Conservation (phyloP, 1,140 invertebrate genomes). For the Luehdorfia chinensis region DNA sequence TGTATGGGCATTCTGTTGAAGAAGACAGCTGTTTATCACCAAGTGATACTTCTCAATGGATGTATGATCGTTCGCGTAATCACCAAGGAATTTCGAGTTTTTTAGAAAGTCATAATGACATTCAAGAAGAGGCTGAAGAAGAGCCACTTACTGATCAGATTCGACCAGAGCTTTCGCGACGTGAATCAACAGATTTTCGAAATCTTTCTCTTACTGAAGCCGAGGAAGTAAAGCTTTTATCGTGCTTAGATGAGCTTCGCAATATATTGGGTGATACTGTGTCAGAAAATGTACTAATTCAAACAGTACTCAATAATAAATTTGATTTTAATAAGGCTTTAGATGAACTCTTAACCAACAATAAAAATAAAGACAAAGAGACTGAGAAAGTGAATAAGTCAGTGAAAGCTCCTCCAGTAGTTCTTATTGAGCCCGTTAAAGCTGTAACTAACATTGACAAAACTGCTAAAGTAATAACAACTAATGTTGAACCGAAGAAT, state of each 20-base stretch:
- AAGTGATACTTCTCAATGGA: conserved; percentile 89
- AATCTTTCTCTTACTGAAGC: conserved; percentile 79
- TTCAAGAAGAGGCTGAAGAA: conserved; percentile 84
- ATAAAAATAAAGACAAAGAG: conserved; percentile 33
- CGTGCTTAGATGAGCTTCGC: conserved; percentile 89
- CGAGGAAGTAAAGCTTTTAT: conserved; percentile 85
- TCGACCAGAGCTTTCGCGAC: conserved; percentile 44
- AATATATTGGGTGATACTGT: conserved; percentile 88
- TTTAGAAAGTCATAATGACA: conserved; percentile 83
- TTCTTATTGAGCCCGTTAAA: conserved; percentile 71
- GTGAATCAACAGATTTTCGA: conserved; percentile 68
- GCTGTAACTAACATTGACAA: conserved; percentile 47
- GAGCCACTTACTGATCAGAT: conserved; percentile 40
- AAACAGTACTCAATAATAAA: conserved; percentile 74
- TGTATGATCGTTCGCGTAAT: conserved; percentile 86
- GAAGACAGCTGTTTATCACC: conserved; percentile 93
- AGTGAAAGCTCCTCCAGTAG: conserved; percentile 34
- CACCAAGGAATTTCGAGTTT: conserved; percentile 85
- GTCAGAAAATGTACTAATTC: conserved; percentile 83
- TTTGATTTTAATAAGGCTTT: conserved; percentile 86
- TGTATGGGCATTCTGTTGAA: conserved; percentile 95
- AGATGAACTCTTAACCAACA: conserved; percentile 82
- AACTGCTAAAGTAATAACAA: conserved; percentile 55
- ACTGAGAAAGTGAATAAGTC: conserved; percentile 20
- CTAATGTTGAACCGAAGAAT: conserved; percentile 54